Evolutionary conservation across 2,113 vertebrate species (phyloP), one percentile per base, ranked within the genome.

Genomic region (Pteruthius melanotis): DNA sequence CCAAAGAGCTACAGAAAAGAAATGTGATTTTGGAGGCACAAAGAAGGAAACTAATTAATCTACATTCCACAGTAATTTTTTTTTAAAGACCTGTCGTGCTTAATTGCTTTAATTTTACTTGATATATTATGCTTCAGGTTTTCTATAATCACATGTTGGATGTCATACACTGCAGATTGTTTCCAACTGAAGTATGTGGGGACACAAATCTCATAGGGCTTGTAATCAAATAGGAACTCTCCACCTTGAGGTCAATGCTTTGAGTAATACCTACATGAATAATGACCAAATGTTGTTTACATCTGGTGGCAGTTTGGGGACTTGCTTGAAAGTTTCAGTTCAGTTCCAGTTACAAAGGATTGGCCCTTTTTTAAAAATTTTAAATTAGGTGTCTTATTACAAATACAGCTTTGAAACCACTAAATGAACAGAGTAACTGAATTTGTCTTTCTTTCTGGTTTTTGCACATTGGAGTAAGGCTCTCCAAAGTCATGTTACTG

Each of bases 31-130:
- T 90, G 44, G 47, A 94, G 77, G 82, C 94, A 82, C 31, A 94
- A 42, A 50, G 96, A 97, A 94, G 82, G 93, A 96, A 89, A 77
- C 71, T 88, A 96, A 90, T 94, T 97, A 94, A 95, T 96, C 84
- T 95, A 57, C 93, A 95, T 83, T 96, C 80, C 93, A 68, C 47
- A 89, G 76, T 82, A 14, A 0, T 94, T 92, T 94, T 66, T 91
- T 85, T 76, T 96, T 63, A 47, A 94, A 79, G 83, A 93, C 81
- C 59, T 95, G 54, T 87, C 82, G 93, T 68, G 52, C 45, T 93
- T 94, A 96, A 83, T 91, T 93, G 70, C 82, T 94, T 96, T 64
- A 84, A 86, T 97, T 96, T 95, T 91, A 89, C 83, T 77, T 96
- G 83, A 96, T 97, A 82, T 91, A 87, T 96, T 97, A 78, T 82